These are phyloP conservation scores for Drosophila setosimentum DNA, from an alignment of 2,888 invertebrate species.

Conservation along the genomic window DNA sequence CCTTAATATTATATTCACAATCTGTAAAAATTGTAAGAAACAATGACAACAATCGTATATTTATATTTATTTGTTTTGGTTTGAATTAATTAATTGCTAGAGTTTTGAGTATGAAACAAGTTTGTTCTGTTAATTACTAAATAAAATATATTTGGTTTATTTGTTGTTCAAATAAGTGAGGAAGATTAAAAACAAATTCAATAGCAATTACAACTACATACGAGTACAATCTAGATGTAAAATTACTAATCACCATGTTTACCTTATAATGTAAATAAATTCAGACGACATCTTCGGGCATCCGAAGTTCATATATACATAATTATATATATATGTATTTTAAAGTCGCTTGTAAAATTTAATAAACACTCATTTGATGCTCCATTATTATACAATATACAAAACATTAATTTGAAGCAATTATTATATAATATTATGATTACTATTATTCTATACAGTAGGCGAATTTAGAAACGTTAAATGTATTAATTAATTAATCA, in stretches of 20 bases:
- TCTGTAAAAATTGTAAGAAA: neutral
- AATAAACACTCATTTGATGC: constrained; percentile 37
- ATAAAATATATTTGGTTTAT: constrained; percentile 51
- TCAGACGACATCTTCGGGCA: constrained; percentile 48
- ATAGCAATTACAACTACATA: constrained; percentile 50
- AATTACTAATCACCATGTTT: constrained; percentile 59
- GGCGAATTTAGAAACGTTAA: constrained; percentile 8
- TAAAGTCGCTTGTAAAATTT: constrained; percentile 49
- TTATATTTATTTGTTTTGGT: neutral
- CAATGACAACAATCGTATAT: neutral
- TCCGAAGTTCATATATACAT: constrained; percentile 42
- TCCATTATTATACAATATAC: constrained; percentile 47
- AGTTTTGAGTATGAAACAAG: constrained; percentile 12
- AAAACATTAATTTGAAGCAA: constrained; percentile 40
- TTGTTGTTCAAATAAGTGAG: constrained; percentile 36
- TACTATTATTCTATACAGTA: constrained; percentile 26
- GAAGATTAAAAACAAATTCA: constrained; percentile 47
- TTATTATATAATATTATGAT: constrained; percentile 13
- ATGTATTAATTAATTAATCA: constrained; percentile 1
- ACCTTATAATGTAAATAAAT: constrained; percentile 53
- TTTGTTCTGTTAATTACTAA: constrained; percentile 40
- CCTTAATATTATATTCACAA: neutral
- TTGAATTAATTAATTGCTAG: neutral
- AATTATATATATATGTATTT: constrained; percentile 14
- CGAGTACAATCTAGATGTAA: constrained; percentile 52